Conservation (phyloP, 2,797 vertebrate genomes). For the Pempheris klunzingeri region DNA sequence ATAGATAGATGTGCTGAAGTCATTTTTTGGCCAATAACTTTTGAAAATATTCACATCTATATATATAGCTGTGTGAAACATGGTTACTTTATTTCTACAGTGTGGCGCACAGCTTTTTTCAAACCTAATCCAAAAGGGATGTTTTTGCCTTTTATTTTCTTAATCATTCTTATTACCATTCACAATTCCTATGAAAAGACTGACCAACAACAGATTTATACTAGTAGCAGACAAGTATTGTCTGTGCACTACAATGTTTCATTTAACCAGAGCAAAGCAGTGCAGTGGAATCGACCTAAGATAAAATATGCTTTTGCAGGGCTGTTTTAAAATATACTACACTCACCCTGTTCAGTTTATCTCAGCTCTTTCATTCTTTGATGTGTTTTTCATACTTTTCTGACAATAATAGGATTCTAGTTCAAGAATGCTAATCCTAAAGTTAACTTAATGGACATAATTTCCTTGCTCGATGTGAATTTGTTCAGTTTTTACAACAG, state of each 20-base stretch:
- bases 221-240: not conserved
- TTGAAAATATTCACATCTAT: not conserved
- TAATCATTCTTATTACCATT: too few relatives aligned
- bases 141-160: not conserved
- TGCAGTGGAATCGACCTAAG: too few relatives aligned
- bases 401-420: not conserved
- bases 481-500: not conserved
- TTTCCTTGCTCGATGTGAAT: conserved; percentile 2
- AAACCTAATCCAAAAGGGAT: not conserved
- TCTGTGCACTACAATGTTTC: too few relatives aligned
- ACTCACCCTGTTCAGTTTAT: not conserved
- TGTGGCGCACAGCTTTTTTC: too few relatives aligned
- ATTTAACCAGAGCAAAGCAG: too few relatives aligned
- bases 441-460: too few relatives aligned
- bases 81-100: too few relatives aligned
- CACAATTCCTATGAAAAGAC: not conserved
- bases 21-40: not conserved
- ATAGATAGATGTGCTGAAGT: too few relatives aligned
- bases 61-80: too few relatives aligned
- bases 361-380: not conserved
- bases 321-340: not conserved
- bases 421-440: too few relatives aligned
- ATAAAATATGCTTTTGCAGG: too few relatives aligned
- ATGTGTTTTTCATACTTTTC: not conserved
- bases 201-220: not conserved